Conservation (phyloP, 2,113 vertebrate genomes). For the Mystacornis crossleyi region DNA sequence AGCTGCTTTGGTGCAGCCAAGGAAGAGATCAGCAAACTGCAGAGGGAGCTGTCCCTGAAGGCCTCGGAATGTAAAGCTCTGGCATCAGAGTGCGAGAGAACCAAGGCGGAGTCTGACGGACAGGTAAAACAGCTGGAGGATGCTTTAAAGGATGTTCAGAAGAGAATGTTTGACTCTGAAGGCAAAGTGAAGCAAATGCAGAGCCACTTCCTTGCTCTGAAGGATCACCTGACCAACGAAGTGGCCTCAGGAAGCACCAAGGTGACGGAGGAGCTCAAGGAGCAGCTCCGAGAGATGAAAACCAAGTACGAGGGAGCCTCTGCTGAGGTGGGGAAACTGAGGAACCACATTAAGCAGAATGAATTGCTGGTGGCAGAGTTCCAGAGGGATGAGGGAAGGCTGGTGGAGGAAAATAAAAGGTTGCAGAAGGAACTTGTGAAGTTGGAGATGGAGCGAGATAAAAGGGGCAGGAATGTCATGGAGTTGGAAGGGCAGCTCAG, state of each 20-base stretch:
- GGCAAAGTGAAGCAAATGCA: slow-evolving; percentile 97
- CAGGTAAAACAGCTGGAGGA: slow-evolving; percentile 93
- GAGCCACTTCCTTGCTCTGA: slow-evolving; percentile 91
- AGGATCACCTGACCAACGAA: slow-evolving; percentile 84
- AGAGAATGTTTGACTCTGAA: slow-evolving; percentile 97
- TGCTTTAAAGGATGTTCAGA: slow-evolving; percentile 92
- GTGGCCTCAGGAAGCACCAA: slow-evolving; percentile 68
- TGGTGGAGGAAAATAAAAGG: slow-evolving; percentile 81
- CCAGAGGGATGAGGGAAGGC: slow-evolving; percentile 83
- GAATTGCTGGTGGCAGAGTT: slow-evolving; percentile 89
- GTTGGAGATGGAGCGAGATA: slow-evolving; percentile 76
- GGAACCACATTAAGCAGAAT: slow-evolving; percentile 90
- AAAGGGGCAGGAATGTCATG: slow-evolving; percentile 57
- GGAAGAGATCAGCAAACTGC: slow-evolving; percentile 81
- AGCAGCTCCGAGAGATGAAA: slow-evolving; percentile 88
- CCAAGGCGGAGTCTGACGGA: slow-evolving; percentile 86
- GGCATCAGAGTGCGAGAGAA: slow-evolving; percentile 75
- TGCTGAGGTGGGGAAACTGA: slow-evolving; percentile 87
- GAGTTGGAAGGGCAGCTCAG: slow-evolving; percentile 81
- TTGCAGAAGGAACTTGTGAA: slow-evolving; percentile 79
- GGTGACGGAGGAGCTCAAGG: slow-evolving; percentile 81
- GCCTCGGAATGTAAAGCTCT: slow-evolving; percentile 84
- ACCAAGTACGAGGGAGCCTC: slow-evolving; percentile 91
- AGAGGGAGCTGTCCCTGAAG: slow-evolving; percentile 83
- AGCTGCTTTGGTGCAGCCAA: slow-evolving; percentile 77